Evolutionary conservation across 1,140 invertebrate species (phyloP).

Genomic region (Drosophila ironensis): DNA sequence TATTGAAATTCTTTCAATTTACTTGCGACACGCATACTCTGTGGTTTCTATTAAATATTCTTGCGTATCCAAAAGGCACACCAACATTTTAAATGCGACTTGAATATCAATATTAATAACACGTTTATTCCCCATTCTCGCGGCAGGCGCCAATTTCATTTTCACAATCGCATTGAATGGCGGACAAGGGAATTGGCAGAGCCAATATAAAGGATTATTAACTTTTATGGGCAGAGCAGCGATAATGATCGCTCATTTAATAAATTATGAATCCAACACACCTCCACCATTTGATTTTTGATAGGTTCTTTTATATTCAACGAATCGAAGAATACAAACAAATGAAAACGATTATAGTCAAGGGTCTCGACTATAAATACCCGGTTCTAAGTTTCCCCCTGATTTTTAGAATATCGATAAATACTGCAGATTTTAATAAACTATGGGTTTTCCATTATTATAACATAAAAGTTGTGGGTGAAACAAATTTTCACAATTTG

Average conservation of each 20-base stretch:
- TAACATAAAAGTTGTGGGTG: too few species aligned
- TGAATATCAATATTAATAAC: slow-evolving; percentile 72
- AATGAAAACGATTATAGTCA: not conserved
- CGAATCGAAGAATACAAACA: not conserved
- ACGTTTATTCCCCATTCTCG: slow-evolving; percentile 44
- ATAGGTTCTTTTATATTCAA: slow-evolving; percentile 17
- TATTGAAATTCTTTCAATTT: slow-evolving; percentile 32
- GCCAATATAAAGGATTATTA: slow-evolving; percentile 44
- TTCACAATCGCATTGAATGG: too few species aligned
- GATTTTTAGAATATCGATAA: too few species aligned
- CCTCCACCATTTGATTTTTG: slow-evolving; percentile 23
- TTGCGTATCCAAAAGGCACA: not conserved
- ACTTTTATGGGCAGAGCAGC: slow-evolving; percentile 45
- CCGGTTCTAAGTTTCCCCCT: too few species aligned
- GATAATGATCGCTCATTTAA: slow-evolving; percentile 15
- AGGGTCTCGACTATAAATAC: too few species aligned
- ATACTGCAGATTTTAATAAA: not conserved
- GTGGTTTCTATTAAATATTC: not conserved
- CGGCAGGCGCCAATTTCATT: slow-evolving; percentile 52
- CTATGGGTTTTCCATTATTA: too few species aligned
- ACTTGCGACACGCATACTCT: slow-evolving; percentile 32
- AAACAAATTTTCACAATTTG: too few species aligned
- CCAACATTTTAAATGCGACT: slow-evolving; percentile 41
- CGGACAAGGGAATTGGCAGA: slow-evolving; percentile 1
- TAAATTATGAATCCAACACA: slow-evolving; percentile 36